Evolutionary conservation across 1,140 invertebrate genomes (phyloP).

Genomic region (Diachasma alloeum): DNA sequence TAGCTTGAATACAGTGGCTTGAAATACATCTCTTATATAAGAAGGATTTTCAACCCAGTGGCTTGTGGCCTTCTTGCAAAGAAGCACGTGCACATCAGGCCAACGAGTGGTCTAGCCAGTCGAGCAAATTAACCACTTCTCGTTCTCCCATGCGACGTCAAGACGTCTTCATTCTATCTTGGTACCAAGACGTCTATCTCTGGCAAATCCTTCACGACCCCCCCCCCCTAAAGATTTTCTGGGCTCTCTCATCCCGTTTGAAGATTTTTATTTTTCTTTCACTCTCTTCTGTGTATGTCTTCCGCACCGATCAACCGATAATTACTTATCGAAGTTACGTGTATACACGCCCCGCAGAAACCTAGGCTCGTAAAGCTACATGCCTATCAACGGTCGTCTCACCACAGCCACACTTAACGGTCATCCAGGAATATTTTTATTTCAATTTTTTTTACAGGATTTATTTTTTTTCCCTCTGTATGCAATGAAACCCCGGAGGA

Average conservation of each 20-base stretch:
- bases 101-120: conserved; percentile 60
- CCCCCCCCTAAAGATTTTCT: not conserved
- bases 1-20: not conserved
- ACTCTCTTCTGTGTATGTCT: not conserved
- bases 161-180: conserved; percentile 46
- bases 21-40: not conserved
- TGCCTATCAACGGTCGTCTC: conserved; percentile 7
- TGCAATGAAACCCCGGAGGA: not conserved
- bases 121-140: conserved; percentile 51
- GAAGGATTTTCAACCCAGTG: not conserved
- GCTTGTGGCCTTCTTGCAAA: not conserved
- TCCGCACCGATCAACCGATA: conserved; percentile 27
- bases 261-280: not conserved
- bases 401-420: not conserved
- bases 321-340: conserved; percentile 27
- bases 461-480: not conserved
- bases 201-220: not conserved
- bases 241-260: not conserved
- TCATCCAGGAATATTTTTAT: not conserved
- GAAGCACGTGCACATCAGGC: conserved; percentile 33
- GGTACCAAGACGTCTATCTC: conserved; percentile 3
- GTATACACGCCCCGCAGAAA: conserved; percentile 13
- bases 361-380: not conserved
- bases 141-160: conserved; percentile 37
- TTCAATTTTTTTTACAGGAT: not conserved